Evolutionary conservation across 2,113 vertebrate species (phyloP).

Genomic region (Oreochromis tanganicae): DNA sequence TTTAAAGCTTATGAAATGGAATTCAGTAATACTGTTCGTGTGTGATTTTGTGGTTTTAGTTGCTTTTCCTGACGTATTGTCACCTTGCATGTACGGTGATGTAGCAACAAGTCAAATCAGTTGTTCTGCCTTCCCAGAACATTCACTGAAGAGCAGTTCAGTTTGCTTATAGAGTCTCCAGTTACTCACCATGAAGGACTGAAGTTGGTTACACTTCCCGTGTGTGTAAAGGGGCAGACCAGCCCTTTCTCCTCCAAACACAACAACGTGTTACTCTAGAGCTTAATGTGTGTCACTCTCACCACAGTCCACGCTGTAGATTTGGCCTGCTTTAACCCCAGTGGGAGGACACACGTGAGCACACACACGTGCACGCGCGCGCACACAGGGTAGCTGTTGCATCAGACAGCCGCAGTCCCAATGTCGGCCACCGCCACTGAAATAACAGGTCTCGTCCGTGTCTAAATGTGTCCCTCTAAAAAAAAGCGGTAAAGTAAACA

Average conservation of each 20-base stretch:
- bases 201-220: background rate
- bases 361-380: background rate
- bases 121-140: background rate
- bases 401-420: slow-evolving; percentile 60
- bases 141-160: background rate
- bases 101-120: background rate
- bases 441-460: slow-evolving; percentile 69
- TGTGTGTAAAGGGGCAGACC: background rate
- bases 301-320: background rate
- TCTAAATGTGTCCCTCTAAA: slow-evolving; percentile 72
- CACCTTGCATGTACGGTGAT: background rate
- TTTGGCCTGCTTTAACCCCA: slow-evolving; percentile 53
- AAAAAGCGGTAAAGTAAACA: slow-evolving; percentile 70
- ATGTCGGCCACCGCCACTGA: slow-evolving; percentile 45
- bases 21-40: background rate
- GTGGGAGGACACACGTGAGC: background rate
- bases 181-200: background rate
- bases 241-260: background rate
- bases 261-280: slow-evolving; percentile 2
- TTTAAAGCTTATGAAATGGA: background rate
- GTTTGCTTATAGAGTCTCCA: background rate
- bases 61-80: background rate
- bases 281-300: slow-evolving; percentile 15
- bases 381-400: slow-evolving; percentile 20
- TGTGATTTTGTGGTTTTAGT: background rate